Evolutionary conservation across 2,888 invertebrate species (phyloP).

Genomic region (Lithosia quadra): DNA sequence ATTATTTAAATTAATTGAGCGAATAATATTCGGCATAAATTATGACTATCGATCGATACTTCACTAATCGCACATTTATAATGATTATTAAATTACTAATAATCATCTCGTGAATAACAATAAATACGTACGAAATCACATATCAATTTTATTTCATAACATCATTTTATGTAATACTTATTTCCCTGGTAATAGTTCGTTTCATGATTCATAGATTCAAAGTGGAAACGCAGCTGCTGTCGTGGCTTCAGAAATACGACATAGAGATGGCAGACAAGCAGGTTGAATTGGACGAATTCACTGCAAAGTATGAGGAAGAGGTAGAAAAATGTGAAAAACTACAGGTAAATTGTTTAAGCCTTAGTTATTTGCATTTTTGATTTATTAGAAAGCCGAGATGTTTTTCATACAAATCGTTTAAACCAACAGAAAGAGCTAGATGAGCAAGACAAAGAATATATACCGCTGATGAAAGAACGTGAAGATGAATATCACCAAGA

Average conservation of each 20-base stretch:
- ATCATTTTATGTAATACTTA: not conserved
- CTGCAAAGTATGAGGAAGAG: conserved; percentile 83
- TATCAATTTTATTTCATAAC: not conserved
- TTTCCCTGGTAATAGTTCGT: not conserved
- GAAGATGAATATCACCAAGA: conserved; percentile 85
- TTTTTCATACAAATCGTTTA: not conserved
- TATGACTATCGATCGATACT: no score
- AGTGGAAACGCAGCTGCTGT: conserved; percentile 85
- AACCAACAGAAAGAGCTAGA: conserved; percentile 73
- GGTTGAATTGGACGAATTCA: conserved; percentile 81
- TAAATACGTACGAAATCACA: not conserved
- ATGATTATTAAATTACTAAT: no score
- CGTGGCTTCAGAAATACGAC: conserved; percentile 88
- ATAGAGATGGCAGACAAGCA: conserved; percentile 87
- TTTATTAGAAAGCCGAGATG: not conserved
- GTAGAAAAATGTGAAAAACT: conserved; percentile 74
- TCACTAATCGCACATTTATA: no score
- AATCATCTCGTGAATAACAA: no score
- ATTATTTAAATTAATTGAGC: not conserved
- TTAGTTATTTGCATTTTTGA: not conserved
- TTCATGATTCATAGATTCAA: conserved; percentile 73
- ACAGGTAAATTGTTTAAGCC: conserved; percentile 61
- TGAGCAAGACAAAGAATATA: conserved; percentile 85
- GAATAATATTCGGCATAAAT: no score
- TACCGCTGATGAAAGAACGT: conserved; percentile 86